These are phyloP conservation scores for Cynopterus sphinx DNA, from an alignment of 2,797 vertebrate species.

Conservation along the genomic window DNA sequence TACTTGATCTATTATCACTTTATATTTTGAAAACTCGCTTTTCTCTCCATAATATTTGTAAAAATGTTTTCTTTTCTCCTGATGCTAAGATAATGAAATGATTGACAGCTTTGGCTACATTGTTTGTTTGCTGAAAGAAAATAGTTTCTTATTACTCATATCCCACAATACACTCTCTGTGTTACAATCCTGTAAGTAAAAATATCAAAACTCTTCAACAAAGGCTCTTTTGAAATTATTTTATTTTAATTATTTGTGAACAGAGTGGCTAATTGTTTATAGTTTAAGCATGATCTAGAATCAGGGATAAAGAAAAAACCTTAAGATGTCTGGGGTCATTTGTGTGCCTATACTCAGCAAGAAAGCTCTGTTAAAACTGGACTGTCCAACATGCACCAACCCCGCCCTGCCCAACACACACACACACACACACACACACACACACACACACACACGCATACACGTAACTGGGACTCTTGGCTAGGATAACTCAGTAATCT, in stretches of 20 bases:
- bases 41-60: background rate
- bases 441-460: no score
- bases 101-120: background rate
- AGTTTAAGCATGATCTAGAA: background rate
- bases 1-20: background rate
- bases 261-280: background rate
- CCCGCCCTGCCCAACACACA: no score
- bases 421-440: background rate
- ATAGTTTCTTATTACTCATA: background rate
- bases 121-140: background rate
- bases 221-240: background rate
- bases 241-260: slow-evolving; percentile 31
- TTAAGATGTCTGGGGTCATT: background rate
- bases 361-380: background rate
- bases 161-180: background rate
- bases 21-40: slow-evolving; percentile 38
- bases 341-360: background rate
- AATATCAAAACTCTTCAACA: background rate
- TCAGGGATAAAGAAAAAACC: background rate
- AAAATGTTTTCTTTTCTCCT: background rate
- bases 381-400: background rate
- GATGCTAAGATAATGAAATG: slow-evolving; percentile 5
- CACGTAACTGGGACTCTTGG: background rate
- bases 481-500: background rate
- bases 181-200: background rate